These are phyloP conservation scores for Choreutis nemorana DNA, from an alignment of 2,888 invertebrate species.

Conservation along the genomic window DNA sequence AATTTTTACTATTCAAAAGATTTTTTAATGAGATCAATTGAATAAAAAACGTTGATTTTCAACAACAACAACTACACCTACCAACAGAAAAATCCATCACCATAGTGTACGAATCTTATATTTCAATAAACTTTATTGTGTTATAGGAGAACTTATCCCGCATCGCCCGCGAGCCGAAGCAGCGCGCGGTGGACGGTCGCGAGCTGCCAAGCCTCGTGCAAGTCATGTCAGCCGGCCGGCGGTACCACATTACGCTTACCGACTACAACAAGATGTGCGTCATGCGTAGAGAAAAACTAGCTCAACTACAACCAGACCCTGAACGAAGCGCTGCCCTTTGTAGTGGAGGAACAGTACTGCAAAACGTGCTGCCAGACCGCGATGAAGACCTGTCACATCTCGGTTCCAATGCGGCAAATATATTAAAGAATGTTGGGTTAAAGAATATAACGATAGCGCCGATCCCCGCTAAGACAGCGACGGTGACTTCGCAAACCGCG, in stretches of 20 bases:
- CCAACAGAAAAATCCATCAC: too few species aligned
- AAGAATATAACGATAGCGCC: slow-evolving; percentile 61
- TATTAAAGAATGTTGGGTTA: slow-evolving; percentile 53
- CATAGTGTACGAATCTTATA: too few species aligned
- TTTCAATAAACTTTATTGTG: too few species aligned
- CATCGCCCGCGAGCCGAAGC: slow-evolving; percentile 53
- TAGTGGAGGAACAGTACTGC: slow-evolving; percentile 43
- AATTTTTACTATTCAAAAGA: too few species aligned
- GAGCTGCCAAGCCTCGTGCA: slow-evolving; percentile 73
- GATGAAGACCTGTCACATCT: slow-evolving; percentile 27
- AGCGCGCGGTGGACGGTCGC: slow-evolving; percentile 67
- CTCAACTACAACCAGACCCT: slow-evolving; percentile 64
- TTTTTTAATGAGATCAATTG: too few species aligned
- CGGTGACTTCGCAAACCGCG: slow-evolving; percentile 37
- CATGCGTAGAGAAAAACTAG: slow-evolving; percentile 71
- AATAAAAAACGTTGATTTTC: too few species aligned
- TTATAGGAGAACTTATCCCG: slow-evolving; percentile 51
- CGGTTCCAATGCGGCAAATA: slow-evolving; percentile 41
- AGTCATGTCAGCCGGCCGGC: slow-evolving; percentile 79
- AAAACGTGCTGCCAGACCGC: slow-evolving; percentile 26
- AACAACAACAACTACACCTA: too few species aligned
- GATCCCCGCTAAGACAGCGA: slow-evolving; percentile 44
- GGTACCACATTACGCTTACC: slow-evolving; percentile 79
- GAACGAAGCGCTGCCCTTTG: slow-evolving; percentile 43
- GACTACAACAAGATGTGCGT: slow-evolving; percentile 84